Base-by-base conservation (phyloP, 2,797 vertebrate species). In the Steatocranus sp. region DNA sequence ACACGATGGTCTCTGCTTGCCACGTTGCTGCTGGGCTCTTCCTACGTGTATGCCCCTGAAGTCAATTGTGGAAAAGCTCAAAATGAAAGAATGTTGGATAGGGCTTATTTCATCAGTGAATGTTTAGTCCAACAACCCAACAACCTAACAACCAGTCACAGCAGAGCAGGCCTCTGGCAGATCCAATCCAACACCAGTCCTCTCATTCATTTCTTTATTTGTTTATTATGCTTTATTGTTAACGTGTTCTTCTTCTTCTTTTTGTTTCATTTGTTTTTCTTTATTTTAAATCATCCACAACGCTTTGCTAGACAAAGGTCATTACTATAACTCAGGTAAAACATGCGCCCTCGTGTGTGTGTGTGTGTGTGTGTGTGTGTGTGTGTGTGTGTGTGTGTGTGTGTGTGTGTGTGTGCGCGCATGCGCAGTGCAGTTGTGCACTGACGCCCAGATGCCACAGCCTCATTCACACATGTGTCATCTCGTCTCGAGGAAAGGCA, bases 241-340 rank as follows among this genome's bases (percentile, higher is more conserved):
- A 8, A 51, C 30, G 5, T 56, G 3, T 11, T 90, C 27, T 87
- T 58, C 53, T 54, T 17, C 75, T 56, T 56, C 78, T 30, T 66
- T 68, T 25, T 43, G 63, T 68, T 43, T 70, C 5, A 43, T 82
- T 81, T 83, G 25, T 82, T 46, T 83, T 63, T 61, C 78, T 76
- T 85, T 70, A 66, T 76, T 79, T 85, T 81, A 23, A 81, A 86
- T 78, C 76, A 86, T 88, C 95, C 94, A 94, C 76, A 80, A 89
- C 94, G 94, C 94, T 95, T 96, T 97, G 94, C 91, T 97, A 54
- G 51, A 54, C 51, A 54, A 54, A 54, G 51, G 23, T 95, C 95
- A 95, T 95, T 96, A 83, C 76, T 90, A 95, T 95, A 96, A 96
- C 95, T 95, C 97, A 97, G 97, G 97, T 98, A 98, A 97, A 30